Evolutionary conservation across 2,113 vertebrate genomes (phyloP), one percentile per base, ranked within the genome.

Genomic region (Xyrauchen texanus): DNA sequence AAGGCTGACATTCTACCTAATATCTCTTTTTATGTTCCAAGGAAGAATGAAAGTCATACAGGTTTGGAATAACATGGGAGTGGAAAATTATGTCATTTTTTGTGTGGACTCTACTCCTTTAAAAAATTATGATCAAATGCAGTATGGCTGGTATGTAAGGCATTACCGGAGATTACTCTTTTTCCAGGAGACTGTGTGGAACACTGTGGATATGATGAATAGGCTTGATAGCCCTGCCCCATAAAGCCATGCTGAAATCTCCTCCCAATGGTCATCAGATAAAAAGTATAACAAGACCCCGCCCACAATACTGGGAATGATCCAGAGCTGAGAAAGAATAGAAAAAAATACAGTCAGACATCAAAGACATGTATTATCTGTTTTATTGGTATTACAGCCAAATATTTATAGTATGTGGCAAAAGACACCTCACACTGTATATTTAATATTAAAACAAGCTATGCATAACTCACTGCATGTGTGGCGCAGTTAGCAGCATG

Each of bases 171-270:
- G 92, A 49, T 99, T 96, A 85, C 95, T 94, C 87, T 96, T 97
- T 91, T 96, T 99, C 96, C 96, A 98, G 84, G 96, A 93, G 90
- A 98, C 90, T 5, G 95, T 97, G 88, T 98, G 97, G 87, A 97
- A 99, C 67, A 95, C 86, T 1, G 96, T 98, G 85, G 97, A 98
- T 72, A 98, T 96, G 60, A 97, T 95, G 69, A 99, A 99, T 83
- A 98, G 96, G 53, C 96, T 95, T 16, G 94, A 96, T 78, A 99
- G 92, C 4, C 96, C 96, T 0, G 94, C 93, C 77, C 97, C 96
- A 0, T 99, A 98, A 83, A 98, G 92, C 96, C 96, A 98, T 79
- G 97, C 97, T 0, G 97, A 96, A 77, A 97, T 89, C n/a, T 89
- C 92, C 89, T 98, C 94, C 97, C 96, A 97, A 83, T 90, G 91